phyloP scores from a whole-genome alignment of 2,113 vertebrate species.

The Jacana jacana region DNA sequence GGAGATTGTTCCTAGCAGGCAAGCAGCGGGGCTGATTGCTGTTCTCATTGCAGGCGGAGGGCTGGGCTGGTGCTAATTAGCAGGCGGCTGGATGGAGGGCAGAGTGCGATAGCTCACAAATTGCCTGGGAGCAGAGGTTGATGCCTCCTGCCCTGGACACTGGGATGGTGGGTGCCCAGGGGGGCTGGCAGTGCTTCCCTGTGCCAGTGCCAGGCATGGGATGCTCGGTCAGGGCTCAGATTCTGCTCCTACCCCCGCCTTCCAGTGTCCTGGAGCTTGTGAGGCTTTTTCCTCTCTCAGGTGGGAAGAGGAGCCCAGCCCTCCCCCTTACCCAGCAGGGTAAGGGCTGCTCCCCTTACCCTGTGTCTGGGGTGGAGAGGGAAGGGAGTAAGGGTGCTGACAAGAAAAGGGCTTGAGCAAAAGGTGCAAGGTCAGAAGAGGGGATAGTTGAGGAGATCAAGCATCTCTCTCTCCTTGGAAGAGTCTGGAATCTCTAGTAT shows the following conservation, averaged over 20 bases:
- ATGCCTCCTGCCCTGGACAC: neutral
- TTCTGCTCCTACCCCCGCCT: fast-evolving
- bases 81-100: neutral
- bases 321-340: too few relatives aligned
- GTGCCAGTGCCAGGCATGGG: fast-evolving
- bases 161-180: neutral
- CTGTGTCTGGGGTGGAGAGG: fast-evolving
- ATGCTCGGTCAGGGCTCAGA: fast-evolving
- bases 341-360: fast-evolving
- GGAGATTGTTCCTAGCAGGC: neutral
- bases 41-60: neutral
- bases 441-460: neutral
- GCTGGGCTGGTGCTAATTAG: slow-evolving; percentile 26
- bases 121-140: neutral
- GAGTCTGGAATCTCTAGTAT: neutral
- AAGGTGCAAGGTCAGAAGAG: neutral
- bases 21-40: slow-evolving; percentile 8
- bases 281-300: neutral
- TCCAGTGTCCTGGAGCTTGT: neutral
- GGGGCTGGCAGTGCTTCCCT: neutral
- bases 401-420: neutral
- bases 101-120: neutral
- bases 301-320: neutral
- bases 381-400: neutral
- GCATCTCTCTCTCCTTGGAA: neutral